Evolutionary conservation across 1,140 invertebrate genomes (phyloP).

Genomic region (Bombus ignitus): DNA sequence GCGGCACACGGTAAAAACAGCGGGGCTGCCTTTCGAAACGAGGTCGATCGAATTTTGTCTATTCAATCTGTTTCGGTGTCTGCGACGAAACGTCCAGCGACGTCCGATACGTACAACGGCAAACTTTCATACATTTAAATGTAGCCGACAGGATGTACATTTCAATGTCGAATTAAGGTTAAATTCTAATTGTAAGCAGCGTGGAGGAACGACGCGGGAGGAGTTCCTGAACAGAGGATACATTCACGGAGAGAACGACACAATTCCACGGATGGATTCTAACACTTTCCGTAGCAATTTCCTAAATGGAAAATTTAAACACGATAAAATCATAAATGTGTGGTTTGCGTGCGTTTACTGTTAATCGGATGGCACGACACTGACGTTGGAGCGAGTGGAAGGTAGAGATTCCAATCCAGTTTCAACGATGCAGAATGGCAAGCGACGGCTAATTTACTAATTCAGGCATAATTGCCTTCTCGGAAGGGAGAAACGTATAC

Average conservation of each 20-base stretch:
- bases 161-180: constrained; percentile 51
- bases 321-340: background rate
- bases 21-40: constrained; percentile 26
- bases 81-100: constrained; percentile 21
- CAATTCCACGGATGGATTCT: background rate
- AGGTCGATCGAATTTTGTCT: constrained; percentile 48
- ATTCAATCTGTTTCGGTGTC: constrained; percentile 33
- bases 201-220: background rate
- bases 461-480: constrained; percentile 69
- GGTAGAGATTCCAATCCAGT: constrained; percentile 66
- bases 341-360: background rate
- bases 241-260: background rate
- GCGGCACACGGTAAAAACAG: background rate
- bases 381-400: constrained; percentile 27
- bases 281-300: background rate
- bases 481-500: constrained; percentile 62
- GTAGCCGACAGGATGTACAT: constrained; percentile 30
- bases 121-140: constrained; percentile 39
- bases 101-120: background rate
- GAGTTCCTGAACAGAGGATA: background rate
- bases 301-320: background rate
- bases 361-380: background rate
- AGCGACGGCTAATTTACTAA: constrained; percentile 68
- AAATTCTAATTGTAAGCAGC: constrained; percentile 37
- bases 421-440: constrained; percentile 58